Evolutionary conservation across 2,888 invertebrate species (phyloP), one percentile per base, ranked within the genome.

Genomic region (Dynastes grantii): DNA sequence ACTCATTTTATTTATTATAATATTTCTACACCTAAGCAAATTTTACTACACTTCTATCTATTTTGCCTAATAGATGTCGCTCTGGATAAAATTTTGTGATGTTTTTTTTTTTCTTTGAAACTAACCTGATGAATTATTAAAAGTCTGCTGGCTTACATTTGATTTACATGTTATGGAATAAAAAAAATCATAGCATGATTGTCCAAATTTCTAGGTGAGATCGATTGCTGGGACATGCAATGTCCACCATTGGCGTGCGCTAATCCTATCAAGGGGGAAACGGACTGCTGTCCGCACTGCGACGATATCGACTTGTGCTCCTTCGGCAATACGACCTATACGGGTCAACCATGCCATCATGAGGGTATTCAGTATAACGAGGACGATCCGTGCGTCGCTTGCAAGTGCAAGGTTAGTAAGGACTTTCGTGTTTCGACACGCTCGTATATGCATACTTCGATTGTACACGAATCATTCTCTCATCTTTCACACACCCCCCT

Each of bases 211-310:
- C 27, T 61, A 75, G 73, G 96, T 73, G 95, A 96, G 90, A 93
- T 95, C 84, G 96, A 96, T 91, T 97, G 97, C 88, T 96, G 95
- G 95, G 94, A 95, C 86, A 91, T 96, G 88, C 94, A 94, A 87
- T 97, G 97, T 89, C 96, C 95, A 84, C 92, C 92, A 70, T 89
- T 93, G 76, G 89, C 91, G 76, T 94, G 94, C 87, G 89, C 90
- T 80, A 91, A 92, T 83, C 92, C 93, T 2, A 89, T 93, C 61
- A 91, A 92, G 83, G 90, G 80, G 53, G 81, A 82, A 80, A 91
- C 92, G 11, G 94, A 93, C 90, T 96, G 94, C 89, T 95, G 93
- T 88, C 92, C 92, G 51, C 91, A 93, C 78, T 94, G 94, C 88
- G 91, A 93, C 85, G 93, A 95, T 88, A 85, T 89, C 85, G 93